Base-by-base conservation (phyloP, 2,113 vertebrate species). In the Thryonomys swinderianus region DNA sequence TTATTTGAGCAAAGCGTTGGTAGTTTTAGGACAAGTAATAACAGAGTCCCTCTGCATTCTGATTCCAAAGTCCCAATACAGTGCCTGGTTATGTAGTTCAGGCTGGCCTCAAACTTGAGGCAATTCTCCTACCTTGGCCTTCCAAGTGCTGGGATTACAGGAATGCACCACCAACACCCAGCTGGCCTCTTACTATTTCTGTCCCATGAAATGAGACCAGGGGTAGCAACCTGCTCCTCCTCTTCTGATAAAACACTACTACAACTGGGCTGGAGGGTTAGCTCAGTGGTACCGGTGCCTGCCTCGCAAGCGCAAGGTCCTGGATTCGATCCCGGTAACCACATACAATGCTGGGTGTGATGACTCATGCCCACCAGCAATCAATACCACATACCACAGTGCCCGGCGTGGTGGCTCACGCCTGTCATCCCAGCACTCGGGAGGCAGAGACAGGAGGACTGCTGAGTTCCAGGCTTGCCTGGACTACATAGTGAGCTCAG, bases 101-200 rank as follows among this genome's bases (percentile, higher is more conserved):
- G 27, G 73, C 73, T 76, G 42, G 27, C 42, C 45, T 76, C 7
- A 1, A 76, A 76, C 42, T 30, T 30, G 3, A 1, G 4, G 25
- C 6, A 17, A 48, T 32, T 27, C 37, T 42, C 37, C 42, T 76
- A 14, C 73, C 27, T 76, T 42, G 48, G 25, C 25, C 42, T 76
- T 42, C 23, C 14, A 2, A 48, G 73, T 76, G 42, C 42, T 76
- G 42, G 42, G 25, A 76, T 48, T 48, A 76, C 42, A 32, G 42
- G 73, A 2, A 48, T 48, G 25, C 27, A 48, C 25, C 42, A 76
- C 25, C 12, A n/a, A 32, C 16, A 42, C 12, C 5, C 10, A 2
- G 37, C 42, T 80, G 5, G 69, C 66, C 40, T 85, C 20, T 90
- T 92, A 67, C 73, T 91, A 69, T 53, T 84, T 93, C 78, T 95